Evolutionary conservation across 2,797 vertebrate genomes (phyloP).

Genomic region (Gallinago stenura): DNA sequence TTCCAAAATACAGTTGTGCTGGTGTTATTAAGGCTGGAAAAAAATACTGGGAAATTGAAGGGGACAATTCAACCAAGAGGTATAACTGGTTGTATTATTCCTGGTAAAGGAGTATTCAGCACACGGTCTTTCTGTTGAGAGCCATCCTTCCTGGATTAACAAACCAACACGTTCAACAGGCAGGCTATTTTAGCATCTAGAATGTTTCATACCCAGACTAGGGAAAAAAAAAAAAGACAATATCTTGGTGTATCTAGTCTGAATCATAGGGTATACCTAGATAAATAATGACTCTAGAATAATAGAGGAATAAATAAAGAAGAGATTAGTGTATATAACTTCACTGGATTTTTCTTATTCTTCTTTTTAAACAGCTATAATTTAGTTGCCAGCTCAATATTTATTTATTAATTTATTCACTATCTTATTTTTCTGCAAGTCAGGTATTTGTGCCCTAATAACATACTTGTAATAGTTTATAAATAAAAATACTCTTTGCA

Average conservation of each 20-base stretch:
- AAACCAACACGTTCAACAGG: neutral
- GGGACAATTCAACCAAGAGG: neutral
- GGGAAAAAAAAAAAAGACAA: fast-evolving
- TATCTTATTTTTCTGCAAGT: neutral
- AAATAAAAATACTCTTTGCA: neutral
- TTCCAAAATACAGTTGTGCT: neutral
- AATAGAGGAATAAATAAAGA: neutral
- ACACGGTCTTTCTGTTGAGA: neutral
- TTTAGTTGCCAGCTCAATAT: neutral
- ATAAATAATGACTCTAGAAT: neutral
- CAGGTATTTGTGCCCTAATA: neutral
- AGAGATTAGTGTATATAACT: neutral
- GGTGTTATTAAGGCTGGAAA: neutral
- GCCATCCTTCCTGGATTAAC: neutral
- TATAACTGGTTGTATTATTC: neutral
- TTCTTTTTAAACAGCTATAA: neutral
- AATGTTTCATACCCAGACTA: neutral
- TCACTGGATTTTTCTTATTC: neutral
- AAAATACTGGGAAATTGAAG: neutral
- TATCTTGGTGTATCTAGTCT: neutral
- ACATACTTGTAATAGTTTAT: neutral
- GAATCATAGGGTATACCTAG: neutral
- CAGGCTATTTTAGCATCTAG: neutral
- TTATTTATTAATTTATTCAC: neutral
- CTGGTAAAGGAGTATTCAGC: neutral